These are phyloP conservation scores for Misgurnus anguillicaudatus DNA, from an alignment of 2,113 vertebrate genomes.

Conservation along the genomic window DNA sequence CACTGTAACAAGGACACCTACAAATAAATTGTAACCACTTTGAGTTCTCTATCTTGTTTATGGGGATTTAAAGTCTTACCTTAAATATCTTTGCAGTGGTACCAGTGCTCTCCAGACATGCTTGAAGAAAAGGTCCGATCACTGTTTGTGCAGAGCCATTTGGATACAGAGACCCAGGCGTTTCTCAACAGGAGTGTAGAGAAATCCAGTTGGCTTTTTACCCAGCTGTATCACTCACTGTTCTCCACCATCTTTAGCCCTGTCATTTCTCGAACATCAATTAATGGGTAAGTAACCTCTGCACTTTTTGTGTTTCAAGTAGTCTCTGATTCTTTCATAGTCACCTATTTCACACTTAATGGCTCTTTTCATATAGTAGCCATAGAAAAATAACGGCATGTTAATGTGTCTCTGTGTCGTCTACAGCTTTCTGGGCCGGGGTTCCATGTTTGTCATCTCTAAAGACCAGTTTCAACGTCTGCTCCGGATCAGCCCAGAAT, in stretches of 20 bases:
- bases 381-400: too few relatives aligned
- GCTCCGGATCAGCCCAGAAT: constrained; percentile 85
- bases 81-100: constrained; percentile 79
- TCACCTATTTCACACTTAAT: neutral
- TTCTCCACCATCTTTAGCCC: constrained; percentile 91
- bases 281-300: constrained; percentile 86
- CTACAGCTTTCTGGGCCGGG: constrained; percentile 89
- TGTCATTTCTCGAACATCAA: constrained; percentile 95
- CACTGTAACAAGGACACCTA: too few relatives aligned
- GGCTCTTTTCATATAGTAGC: too few relatives aligned
- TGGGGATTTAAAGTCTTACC: neutral
- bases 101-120: constrained; percentile 84
- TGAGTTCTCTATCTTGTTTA: neutral
- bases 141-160: constrained; percentile 88
- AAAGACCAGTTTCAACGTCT: constrained; percentile 88
- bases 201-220: constrained; percentile 97
- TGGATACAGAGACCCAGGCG: constrained; percentile 86
- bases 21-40: too few relatives aligned
- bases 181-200: constrained; percentile 91
- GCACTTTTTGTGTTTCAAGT: neutral
- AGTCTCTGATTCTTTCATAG: neutral
- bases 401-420: constrained; percentile 12
- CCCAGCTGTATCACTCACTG: constrained; percentile 94
- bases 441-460: constrained; percentile 98
- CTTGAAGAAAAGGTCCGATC: constrained; percentile 83